These are phyloP conservation scores for Cydia amplana DNA, from an alignment of 1,140 invertebrate species.

Conservation along the genomic window DNA sequence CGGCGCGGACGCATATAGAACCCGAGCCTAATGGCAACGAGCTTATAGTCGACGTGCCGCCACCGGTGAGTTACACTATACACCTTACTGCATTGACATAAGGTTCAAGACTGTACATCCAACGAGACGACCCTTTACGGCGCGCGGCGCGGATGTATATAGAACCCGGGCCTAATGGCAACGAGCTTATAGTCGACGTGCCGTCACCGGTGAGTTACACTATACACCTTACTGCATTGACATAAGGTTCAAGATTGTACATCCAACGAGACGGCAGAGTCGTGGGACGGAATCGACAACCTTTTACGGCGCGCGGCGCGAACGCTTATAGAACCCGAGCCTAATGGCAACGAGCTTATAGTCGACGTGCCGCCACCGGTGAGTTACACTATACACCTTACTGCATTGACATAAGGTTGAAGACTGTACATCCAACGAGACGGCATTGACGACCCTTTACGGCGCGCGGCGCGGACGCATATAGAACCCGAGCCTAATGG, in stretches of 20 bases:
- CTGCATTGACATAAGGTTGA: too few relatives aligned
- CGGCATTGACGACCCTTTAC: slow-evolving; percentile 58
- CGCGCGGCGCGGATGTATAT: slow-evolving; percentile 34
- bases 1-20: slow-evolving; percentile 34
- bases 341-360: not conserved
- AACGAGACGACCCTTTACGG: slow-evolving; percentile 66
- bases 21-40: slow-evolving; percentile 5
- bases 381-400: not conserved
- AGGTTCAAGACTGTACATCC: slow-evolving; percentile 33
- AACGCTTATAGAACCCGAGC: slow-evolving; percentile 15
- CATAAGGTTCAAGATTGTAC: slow-evolving; percentile 33
- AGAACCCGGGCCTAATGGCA: not conserved
- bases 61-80: slow-evolving; percentile 2
- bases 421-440: slow-evolving; percentile 51
- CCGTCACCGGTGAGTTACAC: slow-evolving; percentile 9
- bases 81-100: not conserved
- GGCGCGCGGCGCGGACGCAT: slow-evolving; percentile 35
- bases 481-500: slow-evolving; percentile 13
- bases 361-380: not conserved
- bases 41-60: slow-evolving; percentile 20
- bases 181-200: slow-evolving; percentile 22
- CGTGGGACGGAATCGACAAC: slow-evolving; percentile 51
- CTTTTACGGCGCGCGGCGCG: too few relatives aligned
- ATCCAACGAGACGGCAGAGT: slow-evolving; percentile 58
- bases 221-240: not conserved